Base-by-base conservation (phyloP, 2,797 vertebrate genomes). In the Sternarchorhynchus goeldii region DNA sequence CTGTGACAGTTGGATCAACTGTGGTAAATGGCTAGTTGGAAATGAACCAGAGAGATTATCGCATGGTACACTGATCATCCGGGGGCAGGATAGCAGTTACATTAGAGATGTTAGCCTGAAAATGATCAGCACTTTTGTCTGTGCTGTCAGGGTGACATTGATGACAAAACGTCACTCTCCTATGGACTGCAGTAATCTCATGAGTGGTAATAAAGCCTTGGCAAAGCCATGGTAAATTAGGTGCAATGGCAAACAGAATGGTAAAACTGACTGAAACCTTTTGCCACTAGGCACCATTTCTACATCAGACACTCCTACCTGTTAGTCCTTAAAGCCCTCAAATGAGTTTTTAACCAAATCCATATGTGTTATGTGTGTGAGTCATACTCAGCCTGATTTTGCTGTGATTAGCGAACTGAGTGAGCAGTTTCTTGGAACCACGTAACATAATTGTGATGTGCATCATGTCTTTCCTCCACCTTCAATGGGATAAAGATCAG, bases 301-400 rank as follows among this genome's bases (percentile, higher is more conserved):
- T 65, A 21, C 58, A 55, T 69, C 41, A 56, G 58, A 63, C 63
- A 39, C 74, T 75, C 56, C 68, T 65, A 73, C 62, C 70, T 82
- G 75, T 67, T 75, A 68, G 65, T 80, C 66, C 59, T 50, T 67
- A 60, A 56, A 78, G 57, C 63, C 65, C 53, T 75, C 32, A 78
- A 68, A 82, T 80, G 75, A 34, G 36, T 66, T 82, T 63, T 84
- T 81, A 81, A 86, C 63, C 50, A 74, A 68, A 70, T 79, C 73
- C 76, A 73, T 74, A 78, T 81, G 74, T 79, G 77, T 78, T 20
- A 73, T 64, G 66, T 77, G 65, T 57, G 69, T 75, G 65, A 80
- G 39, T 78, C 82, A 77, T 41, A 70, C 64, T 66, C 75, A 56
- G 32, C 65, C 55, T 77, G 75, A 55, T 75, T 73, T 76, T 50